A percentile compares a stretch with the other conserved stretches of the same genome.
phyloP scores from a whole-genome alignment of 2,888 invertebrate species.

The Dermolepida albohirtum region DNA sequence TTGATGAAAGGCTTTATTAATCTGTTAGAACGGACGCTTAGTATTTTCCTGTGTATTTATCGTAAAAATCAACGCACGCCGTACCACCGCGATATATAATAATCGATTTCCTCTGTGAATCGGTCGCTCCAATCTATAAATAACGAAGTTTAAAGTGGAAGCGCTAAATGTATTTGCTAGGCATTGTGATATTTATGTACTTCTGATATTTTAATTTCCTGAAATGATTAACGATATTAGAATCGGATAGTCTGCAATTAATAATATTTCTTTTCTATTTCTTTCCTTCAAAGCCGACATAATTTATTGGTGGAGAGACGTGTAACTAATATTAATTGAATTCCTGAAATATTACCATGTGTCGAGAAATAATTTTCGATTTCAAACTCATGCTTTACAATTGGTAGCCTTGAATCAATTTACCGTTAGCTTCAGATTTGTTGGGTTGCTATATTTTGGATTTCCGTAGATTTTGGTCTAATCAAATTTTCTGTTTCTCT shows the following conservation, averaged over 20 bases:
- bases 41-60: not conserved
- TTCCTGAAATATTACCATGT: too few relatives aligned
- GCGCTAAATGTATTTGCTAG: not conserved
- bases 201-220: slow-evolving; percentile 8
- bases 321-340: too few relatives aligned
- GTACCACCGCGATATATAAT: slow-evolving; percentile 5
- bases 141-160: not conserved
- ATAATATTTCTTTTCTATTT: not conserved
- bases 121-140: slow-evolving; percentile 1
- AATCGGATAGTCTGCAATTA: not conserved
- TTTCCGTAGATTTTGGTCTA: too few relatives aligned
- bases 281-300: not conserved
- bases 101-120: slow-evolving; percentile 7
- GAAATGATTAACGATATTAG: slow-evolving; percentile 12
- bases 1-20: slow-evolving; percentile 20
- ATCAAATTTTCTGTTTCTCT: too few relatives aligned
- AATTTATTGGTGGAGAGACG: not conserved
- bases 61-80: slow-evolving; percentile 11
- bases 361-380: too few relatives aligned
- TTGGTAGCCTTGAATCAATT: too few relatives aligned
- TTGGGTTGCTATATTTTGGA: too few relatives aligned
- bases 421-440: too few relatives aligned
- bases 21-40: not conserved
- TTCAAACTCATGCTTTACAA: too few relatives aligned
- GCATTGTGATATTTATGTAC: not conserved